Evolutionary conservation across 2,888 invertebrate genomes (phyloP).

Genomic region (Macrosoma leucophasiata): DNA sequence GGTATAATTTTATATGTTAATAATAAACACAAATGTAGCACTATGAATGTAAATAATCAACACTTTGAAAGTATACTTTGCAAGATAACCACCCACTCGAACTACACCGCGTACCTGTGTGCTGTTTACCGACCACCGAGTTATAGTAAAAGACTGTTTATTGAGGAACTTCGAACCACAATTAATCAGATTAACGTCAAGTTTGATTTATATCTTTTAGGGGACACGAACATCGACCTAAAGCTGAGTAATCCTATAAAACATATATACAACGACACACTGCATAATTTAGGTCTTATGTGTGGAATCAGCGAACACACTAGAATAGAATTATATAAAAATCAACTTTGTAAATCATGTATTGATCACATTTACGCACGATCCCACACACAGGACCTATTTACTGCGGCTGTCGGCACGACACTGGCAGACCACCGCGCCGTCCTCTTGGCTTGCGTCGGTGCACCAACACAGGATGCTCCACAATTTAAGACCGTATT

Average conservation of each 20-base stretch:
- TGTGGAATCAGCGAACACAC: slow-evolving; percentile 8
- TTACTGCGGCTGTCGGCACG: too few species aligned
- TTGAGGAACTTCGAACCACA: slow-evolving; percentile 12
- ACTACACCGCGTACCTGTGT: slow-evolving; percentile 12
- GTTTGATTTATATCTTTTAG: slow-evolving; percentile 9
- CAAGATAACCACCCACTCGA: slow-evolving; percentile 12
- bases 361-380: slow-evolving; percentile 10
- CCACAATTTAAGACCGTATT: too few species aligned
- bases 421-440: too few species aligned
- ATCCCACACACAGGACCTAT: too few species aligned
- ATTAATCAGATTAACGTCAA: too few species aligned
- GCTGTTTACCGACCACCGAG: slow-evolving; percentile 17
- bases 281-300: slow-evolving; percentile 14
- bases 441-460: too few species aligned
- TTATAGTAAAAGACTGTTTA: slow-evolving; percentile 17
- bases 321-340: slow-evolving; percentile 8
- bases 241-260: slow-evolving; percentile 13
- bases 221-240: slow-evolving; percentile 21
- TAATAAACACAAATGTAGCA: slow-evolving; percentile 17
- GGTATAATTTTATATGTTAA: slow-evolving; percentile 19
- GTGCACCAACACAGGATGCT: too few species aligned
- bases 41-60: slow-evolving; percentile 5
- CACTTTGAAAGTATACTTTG: slow-evolving; percentile 18
- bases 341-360: slow-evolving; percentile 9
- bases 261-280: slow-evolving; percentile 15